These are phyloP conservation scores for Pentalonia nigronervosa DNA, from an alignment of 1,140 invertebrate species.

Conservation along the genomic window DNA sequence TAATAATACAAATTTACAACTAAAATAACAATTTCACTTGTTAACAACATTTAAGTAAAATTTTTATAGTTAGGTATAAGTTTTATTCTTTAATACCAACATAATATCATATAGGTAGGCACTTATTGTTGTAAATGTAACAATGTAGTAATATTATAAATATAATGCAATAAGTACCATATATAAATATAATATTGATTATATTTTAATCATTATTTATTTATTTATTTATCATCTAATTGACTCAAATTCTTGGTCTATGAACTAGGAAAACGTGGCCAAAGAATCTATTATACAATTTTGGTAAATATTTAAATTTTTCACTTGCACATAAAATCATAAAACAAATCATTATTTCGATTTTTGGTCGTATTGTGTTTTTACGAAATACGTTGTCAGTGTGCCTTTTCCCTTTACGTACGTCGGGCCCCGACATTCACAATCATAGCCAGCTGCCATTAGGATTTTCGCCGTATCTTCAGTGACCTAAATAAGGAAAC, in stretches of 20 bases:
- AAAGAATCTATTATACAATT: neutral
- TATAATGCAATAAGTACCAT: neutral
- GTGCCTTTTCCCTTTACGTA: constrained; percentile 95
- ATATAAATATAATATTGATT: too few relatives aligned
- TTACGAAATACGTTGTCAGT: constrained; percentile 90
- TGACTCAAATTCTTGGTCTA: neutral
- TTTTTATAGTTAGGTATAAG: neutral
- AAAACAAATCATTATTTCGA: neutral
- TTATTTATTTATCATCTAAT: neutral
- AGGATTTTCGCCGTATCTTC: constrained; percentile 89
- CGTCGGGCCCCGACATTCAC: constrained; percentile 86
- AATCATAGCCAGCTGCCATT: constrained; percentile 81
- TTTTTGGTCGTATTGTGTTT: constrained; percentile 75
- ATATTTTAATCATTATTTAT: neutral
- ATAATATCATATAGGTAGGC: neutral
- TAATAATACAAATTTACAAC: neutral
- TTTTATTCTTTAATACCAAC: neutral
- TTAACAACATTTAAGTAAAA: neutral
- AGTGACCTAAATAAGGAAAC: constrained; percentile 68
- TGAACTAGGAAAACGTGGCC: neutral
- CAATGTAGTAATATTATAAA: too few relatives aligned
- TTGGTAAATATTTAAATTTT: neutral
- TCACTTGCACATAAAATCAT: neutral
- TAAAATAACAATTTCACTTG: neutral
- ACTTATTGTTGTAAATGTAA: neutral